These are phyloP conservation scores for Harpagoxenus sublaevis DNA, from an alignment of 2,888 invertebrate species.

Conservation along the genomic window DNA sequence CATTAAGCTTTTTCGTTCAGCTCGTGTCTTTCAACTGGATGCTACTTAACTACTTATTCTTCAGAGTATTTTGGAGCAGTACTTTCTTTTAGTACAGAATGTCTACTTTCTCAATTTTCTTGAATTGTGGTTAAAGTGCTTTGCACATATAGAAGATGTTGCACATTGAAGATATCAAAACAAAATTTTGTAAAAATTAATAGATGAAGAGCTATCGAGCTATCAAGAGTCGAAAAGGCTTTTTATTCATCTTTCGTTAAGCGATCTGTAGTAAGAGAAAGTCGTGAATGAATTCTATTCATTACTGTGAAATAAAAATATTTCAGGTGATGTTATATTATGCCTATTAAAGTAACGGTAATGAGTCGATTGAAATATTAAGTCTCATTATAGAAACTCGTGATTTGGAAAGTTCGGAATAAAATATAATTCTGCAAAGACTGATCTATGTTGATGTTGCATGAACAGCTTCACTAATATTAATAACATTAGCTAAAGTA, in stretches of 20 bases:
- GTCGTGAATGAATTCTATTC: background rate
- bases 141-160: no score
- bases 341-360: conserved; percentile 2
- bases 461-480: background rate
- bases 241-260: background rate
- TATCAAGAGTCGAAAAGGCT: background rate
- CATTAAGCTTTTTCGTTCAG: conserved; percentile 34
- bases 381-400: background rate
- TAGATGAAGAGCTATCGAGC: background rate
- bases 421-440: background rate
- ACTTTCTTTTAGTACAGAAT: background rate
- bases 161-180: background rate
- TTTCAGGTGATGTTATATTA: background rate
- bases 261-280: background rate
- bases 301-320: background rate
- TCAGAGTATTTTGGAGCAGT: conserved; percentile 24
- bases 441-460: background rate
- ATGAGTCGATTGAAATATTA: conserved; percentile 6
- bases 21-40: conserved; percentile 1
- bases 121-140: background rate
- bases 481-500: background rate
- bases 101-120: background rate
- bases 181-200: conserved; percentile 6
- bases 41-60: background rate
- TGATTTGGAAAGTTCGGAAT: background rate